Evolutionary conservation across 2,888 invertebrate genomes (phyloP), one percentile per base, ranked within the genome.

Genomic region (Lomographa bimaculata): DNA sequence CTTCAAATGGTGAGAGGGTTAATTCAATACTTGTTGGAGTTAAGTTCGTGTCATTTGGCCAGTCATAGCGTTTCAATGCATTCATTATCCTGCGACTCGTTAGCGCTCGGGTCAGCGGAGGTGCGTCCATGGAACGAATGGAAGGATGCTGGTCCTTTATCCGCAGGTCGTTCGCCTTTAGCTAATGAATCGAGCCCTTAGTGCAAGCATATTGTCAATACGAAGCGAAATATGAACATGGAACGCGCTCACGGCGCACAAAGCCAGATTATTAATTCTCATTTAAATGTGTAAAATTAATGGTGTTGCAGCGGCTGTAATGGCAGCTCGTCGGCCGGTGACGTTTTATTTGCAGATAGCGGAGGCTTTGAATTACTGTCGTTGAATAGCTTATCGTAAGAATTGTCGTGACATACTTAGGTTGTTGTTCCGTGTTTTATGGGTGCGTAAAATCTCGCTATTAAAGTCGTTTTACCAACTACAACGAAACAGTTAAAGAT

Each of bases 151-250:
- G 68, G 66, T 76, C 78, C 74, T 84, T 86, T 87, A 84, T 84
- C 55, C 68, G 47, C 39, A 59, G 86, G 84, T 79, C 86, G 72
- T 86, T 87, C 72, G 74, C 83, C 84, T 71, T 64, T 62, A 49
- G 76, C 75, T 87, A 86, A 89, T 87, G 85, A 87, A 85, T 86
- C 84, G 75, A 77, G 71, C 70, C 69, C 71, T 79, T 60, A 71
- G 72, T 71, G 70, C 57, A 76, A 77, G 67, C 71, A 73, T 72
- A 81, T 82, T 83, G 79, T 78, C 83, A 85, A 85, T 84, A 79
- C 71, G 65, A 65, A 75, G 79, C 72, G 68, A 77, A 83, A 80
- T 79, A 82, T 83, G 76, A 79, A 79, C 66, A 69, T 65, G 68
- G 66, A 66, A 65, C 65, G 69, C 67, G 67, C 64, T 61, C 59